Base-by-base conservation (phyloP, 2,888 invertebrate genomes). In the Cephus nigrinus region DNA sequence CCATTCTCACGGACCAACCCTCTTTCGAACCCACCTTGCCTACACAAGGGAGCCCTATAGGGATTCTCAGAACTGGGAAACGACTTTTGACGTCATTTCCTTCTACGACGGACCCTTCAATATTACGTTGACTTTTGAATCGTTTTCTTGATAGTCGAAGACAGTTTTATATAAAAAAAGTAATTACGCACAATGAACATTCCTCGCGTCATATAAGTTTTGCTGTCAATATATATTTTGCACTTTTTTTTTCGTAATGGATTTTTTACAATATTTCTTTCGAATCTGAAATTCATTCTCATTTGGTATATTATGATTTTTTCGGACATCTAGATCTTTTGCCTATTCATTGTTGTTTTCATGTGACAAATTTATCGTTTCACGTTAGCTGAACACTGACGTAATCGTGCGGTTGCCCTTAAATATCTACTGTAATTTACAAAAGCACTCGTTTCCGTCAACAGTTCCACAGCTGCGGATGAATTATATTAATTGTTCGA, bases 51-150 rank as follows among this genome's bases (percentile, higher is more conserved):
- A 33, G 71, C 23, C 71, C 71, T 31, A 33, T 33, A 71, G 32
- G 71, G 33, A 71, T 31, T 23, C 32, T 31, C 40, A n/a, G 40
- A 69, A 71, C 74, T 77, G 55, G 77, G 75, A 77, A 75, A 75
- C 75, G 77, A 77, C 77, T 71, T 55, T 74, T 77, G 69, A 74
- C 77, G 75, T 71, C 40, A 75, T 74, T 77, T 77, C 75, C 77
- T 77, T 69, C 40, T 23, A 34, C 74, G 74, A 34, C 71, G 35
- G 35, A 32, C 55, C 55, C 77, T 40, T 23, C 35, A 11, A 36
- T 35, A 33, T 33, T 71, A 32, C 3, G 31, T 71, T 71, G 71
- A 71, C 12, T 12, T 71, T 32, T 33, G 71, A 32, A 71, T 33
- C 71, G 31, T 1, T 12, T 31, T 15, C 31, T 15, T 31, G 5